These are phyloP conservation scores for Polyploca ridens DNA, from an alignment of 2,888 invertebrate species.

Conservation along the genomic window DNA sequence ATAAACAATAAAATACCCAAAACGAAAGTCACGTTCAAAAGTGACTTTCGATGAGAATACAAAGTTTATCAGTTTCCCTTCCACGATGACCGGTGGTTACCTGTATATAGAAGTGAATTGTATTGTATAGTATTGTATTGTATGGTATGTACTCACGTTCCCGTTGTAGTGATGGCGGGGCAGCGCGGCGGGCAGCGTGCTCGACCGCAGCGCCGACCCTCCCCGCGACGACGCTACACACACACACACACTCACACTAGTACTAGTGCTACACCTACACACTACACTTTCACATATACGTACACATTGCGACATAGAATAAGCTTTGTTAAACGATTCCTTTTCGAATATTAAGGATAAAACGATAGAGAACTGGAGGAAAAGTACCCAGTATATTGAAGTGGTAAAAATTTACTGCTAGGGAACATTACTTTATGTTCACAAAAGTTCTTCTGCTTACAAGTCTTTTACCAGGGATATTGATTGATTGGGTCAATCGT, in stretches of 20 bases:
- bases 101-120: neutral
- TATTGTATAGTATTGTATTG: neutral
- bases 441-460: no score
- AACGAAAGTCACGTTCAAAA: neutral
- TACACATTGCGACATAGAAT: neutral
- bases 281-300: neutral
- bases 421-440: no score
- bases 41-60: neutral
- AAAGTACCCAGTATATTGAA: no score
- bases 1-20: no score
- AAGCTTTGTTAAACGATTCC: neutral
- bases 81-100: neutral
- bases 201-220: conserved; percentile 90
- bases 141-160: conserved; percentile 57
- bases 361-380: no score
- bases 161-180: conserved; percentile 49
- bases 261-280: conserved; percentile 4
- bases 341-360: neutral
- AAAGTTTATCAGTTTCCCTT: neutral
- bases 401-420: no score
- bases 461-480: no score
- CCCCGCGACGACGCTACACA: conserved; percentile 89
- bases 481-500: no score
- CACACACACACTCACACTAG: conserved; percentile 30
- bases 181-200: conserved; percentile 88